phyloP scores from a whole-genome alignment of 1,140 invertebrate genomes.

The Laupala kohalensis region DNA sequence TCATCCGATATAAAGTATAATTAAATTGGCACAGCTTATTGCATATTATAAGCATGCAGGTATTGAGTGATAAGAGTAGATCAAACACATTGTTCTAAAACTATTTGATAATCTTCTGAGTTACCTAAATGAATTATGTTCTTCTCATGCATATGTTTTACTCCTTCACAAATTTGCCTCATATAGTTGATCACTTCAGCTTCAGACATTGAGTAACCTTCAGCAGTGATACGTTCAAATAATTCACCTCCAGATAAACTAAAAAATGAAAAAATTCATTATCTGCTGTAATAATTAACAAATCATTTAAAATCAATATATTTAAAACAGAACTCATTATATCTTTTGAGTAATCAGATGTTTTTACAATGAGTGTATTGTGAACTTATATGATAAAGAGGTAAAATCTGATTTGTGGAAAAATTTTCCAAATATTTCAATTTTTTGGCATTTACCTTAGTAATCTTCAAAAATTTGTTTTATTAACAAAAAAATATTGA shows the following conservation, averaged over 20 bases:
- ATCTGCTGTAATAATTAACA: neutral
- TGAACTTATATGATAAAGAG: too few species aligned
- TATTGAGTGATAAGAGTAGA: too few species aligned
- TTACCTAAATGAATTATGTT: slow-evolving; percentile 93
- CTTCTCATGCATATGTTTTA: slow-evolving; percentile 98
- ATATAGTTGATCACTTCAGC: slow-evolving; percentile 99
- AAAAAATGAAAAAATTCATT: slow-evolving; percentile 18
- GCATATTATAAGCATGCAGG: too few species aligned
- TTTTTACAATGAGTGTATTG: neutral
- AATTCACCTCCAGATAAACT: slow-evolving; percentile 95
- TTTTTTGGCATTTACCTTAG: too few species aligned
- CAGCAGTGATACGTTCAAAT: slow-evolving; percentile 95
- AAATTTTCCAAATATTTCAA: too few species aligned
- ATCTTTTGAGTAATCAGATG: neutral
- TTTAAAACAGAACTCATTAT: neutral
- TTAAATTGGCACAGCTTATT: too few species aligned
- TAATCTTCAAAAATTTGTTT: too few species aligned
- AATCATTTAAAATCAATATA: neutral
- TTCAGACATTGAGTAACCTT: slow-evolving; percentile 96
- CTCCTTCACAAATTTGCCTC: slow-evolving; percentile 95
- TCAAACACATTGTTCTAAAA: too few species aligned
- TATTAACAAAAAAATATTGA: too few species aligned
- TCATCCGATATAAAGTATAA: too few species aligned
- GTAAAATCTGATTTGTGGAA: too few species aligned
- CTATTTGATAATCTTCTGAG: too few species aligned